phyloP scores from a whole-genome alignment of 2,113 vertebrate genomes.

The Paradoxurus hermaphroditus region DNA sequence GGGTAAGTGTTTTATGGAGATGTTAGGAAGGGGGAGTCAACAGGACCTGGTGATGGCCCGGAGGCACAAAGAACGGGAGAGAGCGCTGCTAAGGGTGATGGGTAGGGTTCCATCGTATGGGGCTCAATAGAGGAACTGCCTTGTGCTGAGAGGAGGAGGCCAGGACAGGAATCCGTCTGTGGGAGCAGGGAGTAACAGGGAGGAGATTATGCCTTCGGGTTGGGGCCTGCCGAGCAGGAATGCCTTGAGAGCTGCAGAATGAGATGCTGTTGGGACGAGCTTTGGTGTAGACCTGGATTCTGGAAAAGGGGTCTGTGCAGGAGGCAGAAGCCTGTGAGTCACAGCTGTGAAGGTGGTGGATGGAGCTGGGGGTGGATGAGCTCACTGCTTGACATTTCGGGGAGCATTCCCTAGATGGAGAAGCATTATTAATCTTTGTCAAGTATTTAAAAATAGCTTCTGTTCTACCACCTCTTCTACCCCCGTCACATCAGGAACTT shows the following conservation, averaged over 20 bases:
- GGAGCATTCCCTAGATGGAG: neutral
- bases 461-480: neutral
- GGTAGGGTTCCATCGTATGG: neutral
- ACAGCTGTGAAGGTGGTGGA: neutral
- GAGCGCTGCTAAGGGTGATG: neutral
- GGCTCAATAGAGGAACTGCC: neutral
- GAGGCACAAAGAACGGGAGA: neutral
- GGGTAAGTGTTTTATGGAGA: neutral
- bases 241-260: neutral
- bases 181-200: too few species aligned
- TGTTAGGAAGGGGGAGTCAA: neutral
- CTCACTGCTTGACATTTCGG: constrained; percentile 6
- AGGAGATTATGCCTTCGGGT: neutral
- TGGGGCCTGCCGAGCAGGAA: neutral
- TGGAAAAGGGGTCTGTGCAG: neutral
- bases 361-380: neutral
- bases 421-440: neutral
- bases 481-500: neutral
- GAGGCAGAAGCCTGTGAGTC: neutral
- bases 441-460: constrained; percentile 35
- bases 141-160: neutral
- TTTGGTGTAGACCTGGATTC: neutral
- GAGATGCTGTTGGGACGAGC: neutral
- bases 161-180: rapidly evolving
- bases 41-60: too few species aligned